Base-by-base conservation (phyloP, 2,113 vertebrate species). In the Halichoerus grypus region DNA sequence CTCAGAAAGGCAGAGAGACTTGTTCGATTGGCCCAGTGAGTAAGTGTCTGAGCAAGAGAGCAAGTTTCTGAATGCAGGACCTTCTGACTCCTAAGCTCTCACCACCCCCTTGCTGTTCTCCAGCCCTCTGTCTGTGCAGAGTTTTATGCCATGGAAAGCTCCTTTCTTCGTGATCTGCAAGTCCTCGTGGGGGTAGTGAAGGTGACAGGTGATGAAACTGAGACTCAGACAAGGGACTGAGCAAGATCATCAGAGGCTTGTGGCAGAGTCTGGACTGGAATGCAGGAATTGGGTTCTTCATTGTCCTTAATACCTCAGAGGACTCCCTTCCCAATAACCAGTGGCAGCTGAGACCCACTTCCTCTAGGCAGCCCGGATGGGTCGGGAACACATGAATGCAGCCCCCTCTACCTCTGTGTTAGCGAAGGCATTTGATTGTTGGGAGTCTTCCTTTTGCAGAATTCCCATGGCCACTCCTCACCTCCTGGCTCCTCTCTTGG, bases 191-290 rank as follows among this genome's bases (percentile, higher is more conserved):
- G 65, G 65, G 63, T 63, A 26, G 46, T 59, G 36, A 93, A 86
- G 16, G 72, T 42, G 80, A 71, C 26, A 13, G 10, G 31, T 57
- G 19, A 77, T 51, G n/a, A 67, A 77, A 94, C 31, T 49, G 55
- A 94, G 57, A 63, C 65, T 82, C 67, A 46, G 24, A 88, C 80
- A 93, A 83, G 55, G 65, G 77, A 77, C 24, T 63, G 94, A 74
- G 89, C 33, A 57, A 55, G 71, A 39, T 95, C 77, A 39, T 76
- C 24, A 42, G 46, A 89, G 57, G 8, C 33, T 33, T 18, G 33
- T 92, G 67, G 39, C 36, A 61, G 71, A 46, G 9, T 5, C 31
- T 11, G 57, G n/a, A 36, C 21, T 21, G 53, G n/a, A 67, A 55
- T 18, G 14, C 16, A 51, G 71, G 42, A 76, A 59, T 69, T 3